Evolutionary conservation across 2,113 vertebrate species (phyloP), one percentile per base, ranked within the genome.

Genomic region (Recurvirostra avosetta): DNA sequence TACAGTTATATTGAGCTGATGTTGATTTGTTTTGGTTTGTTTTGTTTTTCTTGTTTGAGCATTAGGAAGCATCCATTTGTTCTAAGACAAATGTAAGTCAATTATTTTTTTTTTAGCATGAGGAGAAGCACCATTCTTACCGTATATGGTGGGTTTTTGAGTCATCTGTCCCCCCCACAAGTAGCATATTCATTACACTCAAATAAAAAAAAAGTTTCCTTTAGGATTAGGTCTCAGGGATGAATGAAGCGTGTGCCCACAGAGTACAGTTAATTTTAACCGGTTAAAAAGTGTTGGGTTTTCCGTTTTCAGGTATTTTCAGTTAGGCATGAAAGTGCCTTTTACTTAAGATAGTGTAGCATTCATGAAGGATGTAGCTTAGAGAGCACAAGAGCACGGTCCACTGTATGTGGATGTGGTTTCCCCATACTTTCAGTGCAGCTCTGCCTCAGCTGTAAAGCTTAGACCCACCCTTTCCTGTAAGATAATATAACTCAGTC

Each of bases 381-480:
- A 82, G 75, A 53, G 93, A 85, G 90, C 79, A 70, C 38, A 78
- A 83, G 89, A 82, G 80, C 85, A 77, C 82, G 93, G 79, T 58
- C 53, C 74, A 36, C 89, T 76, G 68, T 79, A 61, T 70, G 90
- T 96, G 83, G 73, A 65, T 97, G 94, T 97, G 95, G 96, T 97
- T 98, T 97, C 49, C 94, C 85, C 70, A 22, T 27, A 66, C 94
- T 91, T 95, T 82, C 91, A 76, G 85, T 79, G 86, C 66, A 94
- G 78, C 92, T 87, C 85, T 75, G 71, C 92, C 88, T 85, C 91
- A 40, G 45, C 88, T 88, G 80, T 95, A 77, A 59, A 8, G 4
- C 80, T 70, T 32, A n/a, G 97, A 95, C 97, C 97, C 98, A 94
- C 97, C 98, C 97, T 98, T 98, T 98, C 98, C 98, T 98, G 96